A percentile compares a stretch with the other conserved stretches of the same genome.
These are phyloP conservation scores for Iselma pallidipennis DNA, from an alignment of 2,888 invertebrate species.

Conservation along the genomic window DNA sequence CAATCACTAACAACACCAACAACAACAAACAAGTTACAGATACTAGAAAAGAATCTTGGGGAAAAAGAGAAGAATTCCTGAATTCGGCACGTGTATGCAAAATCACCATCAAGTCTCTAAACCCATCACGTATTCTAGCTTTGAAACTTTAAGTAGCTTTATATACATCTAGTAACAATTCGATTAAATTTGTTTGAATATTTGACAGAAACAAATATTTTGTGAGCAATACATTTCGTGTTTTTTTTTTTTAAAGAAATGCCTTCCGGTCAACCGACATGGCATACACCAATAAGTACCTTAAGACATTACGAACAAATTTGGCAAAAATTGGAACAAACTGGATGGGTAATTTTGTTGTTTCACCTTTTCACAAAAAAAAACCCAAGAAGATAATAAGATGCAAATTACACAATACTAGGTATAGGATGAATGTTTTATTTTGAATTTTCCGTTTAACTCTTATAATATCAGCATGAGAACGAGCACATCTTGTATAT, in stretches of 20 bases:
- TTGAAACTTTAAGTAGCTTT: too few species aligned
- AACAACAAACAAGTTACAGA: too few species aligned
- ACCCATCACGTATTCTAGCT: too few species aligned
- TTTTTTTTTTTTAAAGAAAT: neutral
- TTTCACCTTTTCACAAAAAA: too few species aligned
- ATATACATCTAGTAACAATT: neutral
- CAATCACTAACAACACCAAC: neutral
- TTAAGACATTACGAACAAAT: slow-evolving; percentile 38
- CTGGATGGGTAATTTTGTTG: slow-evolving; percentile 35
- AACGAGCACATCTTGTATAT: too few species aligned
- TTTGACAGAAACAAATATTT: neutral
- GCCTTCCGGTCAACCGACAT: slow-evolving; percentile 26
- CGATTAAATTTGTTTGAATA: neutral
- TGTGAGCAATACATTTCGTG: neutral
- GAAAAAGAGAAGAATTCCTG: too few species aligned
- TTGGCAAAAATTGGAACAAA: slow-evolving; percentile 39
- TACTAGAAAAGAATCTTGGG: neutral
- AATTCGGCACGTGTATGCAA: too few species aligned
- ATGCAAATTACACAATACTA: too few species aligned
- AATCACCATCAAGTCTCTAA: too few species aligned
- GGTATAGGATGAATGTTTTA: neutral
- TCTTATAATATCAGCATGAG: too few species aligned
- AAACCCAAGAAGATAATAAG: too few species aligned
- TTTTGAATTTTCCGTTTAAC: neutral
- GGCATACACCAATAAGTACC: slow-evolving; percentile 40